Evolutionary conservation across 2,113 vertebrate genomes (phyloP).

Genomic region (Brachypodius melanocephalos): DNA sequence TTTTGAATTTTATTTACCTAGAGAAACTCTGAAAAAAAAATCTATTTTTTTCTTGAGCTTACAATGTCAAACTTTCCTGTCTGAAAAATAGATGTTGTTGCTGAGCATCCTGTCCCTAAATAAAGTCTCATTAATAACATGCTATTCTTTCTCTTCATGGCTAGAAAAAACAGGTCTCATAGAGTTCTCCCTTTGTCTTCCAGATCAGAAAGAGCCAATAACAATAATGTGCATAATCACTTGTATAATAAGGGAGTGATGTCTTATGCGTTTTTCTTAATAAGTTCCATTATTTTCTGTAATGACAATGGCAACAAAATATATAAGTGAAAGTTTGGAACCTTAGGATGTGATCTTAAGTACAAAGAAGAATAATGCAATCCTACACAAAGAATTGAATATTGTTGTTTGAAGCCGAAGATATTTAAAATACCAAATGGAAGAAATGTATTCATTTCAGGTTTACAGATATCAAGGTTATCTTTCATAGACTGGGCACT

Average conservation of each 20-base stretch:
- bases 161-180: neutral
- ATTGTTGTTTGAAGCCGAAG: neutral
- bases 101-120: neutral
- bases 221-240: neutral
- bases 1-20: neutral
- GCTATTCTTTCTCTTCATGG: neutral
- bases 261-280: neutral
- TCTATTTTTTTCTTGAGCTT: neutral
- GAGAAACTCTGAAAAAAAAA: neutral
- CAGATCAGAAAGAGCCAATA: neutral
- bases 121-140: neutral
- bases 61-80: neutral
- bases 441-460: neutral
- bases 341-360: neutral
- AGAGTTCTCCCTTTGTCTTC: neutral
- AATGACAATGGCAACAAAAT: neutral
- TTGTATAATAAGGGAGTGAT: neutral
- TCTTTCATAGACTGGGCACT: neutral
- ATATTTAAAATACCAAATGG: neutral
- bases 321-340: neutral
- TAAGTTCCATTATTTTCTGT: neutral
- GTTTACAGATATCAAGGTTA: neutral
- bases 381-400: neutral
- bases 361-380: neutral
- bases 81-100: neutral